Base-by-base conservation (phyloP, 2,113 vertebrate genomes). In the Boulengeromyrus knoepffleri region DNA sequence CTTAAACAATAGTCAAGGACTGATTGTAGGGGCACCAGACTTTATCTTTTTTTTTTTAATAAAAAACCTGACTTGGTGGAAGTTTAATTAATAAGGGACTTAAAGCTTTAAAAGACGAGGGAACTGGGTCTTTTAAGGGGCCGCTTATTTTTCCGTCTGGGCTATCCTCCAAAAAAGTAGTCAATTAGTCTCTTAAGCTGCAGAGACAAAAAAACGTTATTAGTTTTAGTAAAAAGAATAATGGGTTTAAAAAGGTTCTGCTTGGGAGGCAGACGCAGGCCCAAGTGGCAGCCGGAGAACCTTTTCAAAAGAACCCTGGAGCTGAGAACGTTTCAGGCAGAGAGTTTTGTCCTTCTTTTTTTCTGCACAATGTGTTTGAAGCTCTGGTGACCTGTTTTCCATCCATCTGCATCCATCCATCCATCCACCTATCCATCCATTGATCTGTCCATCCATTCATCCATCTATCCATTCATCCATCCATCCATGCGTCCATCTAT, bases 51-150 rank as follows among this genome's bases (percentile, higher is more conserved):
- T 86, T 94, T 96, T 95, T 95, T 95, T 90, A 46, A 84, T 91
- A 95, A 95, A 96, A 96, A 95, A 95, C 70, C 94, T 92, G 94
- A 96, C 94, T 96, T 96, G 94, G 94, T 95, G 94, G 95, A 96
- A 95, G 95, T 96, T 96, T 96, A 96, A 96, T 96, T 96, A 96
- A 96, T 96, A 96, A 95, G 94, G 94, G 94, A 95, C 94, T 96
- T 96, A 95, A 96, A 95, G 95, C 93, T 93, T 92, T 74, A 91
- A 94, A 95, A 95, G 94, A 94, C 92, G 95, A 93, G 94, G 95
- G 95, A 96, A 94, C 94, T 93, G 92, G 93, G 94, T 95, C 95
- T 96, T 96, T 85, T 95, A 96, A 95, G 94, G 94, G 94, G 93
- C 93, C 93, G 95, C 95, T 95, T 95, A 95, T 95, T 96, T 96